Percentiles rank a stretch among this genome's conserved stretches.
Evolutionary conservation across 1,140 invertebrate species (phyloP).

Genomic region (Cataglyphis hispanica): DNA sequence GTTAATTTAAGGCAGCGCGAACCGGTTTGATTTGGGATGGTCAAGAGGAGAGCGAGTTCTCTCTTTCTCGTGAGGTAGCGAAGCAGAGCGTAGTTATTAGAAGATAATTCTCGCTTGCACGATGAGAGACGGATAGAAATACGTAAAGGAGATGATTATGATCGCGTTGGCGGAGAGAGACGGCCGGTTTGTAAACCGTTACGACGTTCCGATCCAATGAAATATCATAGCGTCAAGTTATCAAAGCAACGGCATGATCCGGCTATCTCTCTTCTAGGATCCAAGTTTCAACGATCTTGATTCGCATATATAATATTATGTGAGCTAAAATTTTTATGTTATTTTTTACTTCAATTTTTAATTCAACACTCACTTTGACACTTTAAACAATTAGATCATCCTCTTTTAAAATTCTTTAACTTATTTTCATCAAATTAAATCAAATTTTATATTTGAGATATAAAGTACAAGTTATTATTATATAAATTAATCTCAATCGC

Average conservation of each 20-base stretch:
- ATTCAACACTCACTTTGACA: no score
- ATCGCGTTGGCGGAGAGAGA: constrained; percentile 60
- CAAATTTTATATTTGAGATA: no score
- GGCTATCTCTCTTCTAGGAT: background rate
- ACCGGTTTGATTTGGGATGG: constrained; percentile 53
- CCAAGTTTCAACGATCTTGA: constrained; percentile 10
- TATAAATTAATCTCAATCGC: no score
- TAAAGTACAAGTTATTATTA: no score
- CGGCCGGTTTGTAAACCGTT: constrained; percentile 77
- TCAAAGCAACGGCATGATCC: constrained; percentile 17
- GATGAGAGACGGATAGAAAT: constrained; percentile 23
- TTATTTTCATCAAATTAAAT: no score
- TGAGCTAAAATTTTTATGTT: no score
- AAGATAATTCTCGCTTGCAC: constrained; percentile 61
- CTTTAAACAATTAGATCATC: no score
- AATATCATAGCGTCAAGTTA: constrained; percentile 67
- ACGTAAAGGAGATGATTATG: constrained; percentile 23
- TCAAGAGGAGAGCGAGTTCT: constrained; percentile 1
- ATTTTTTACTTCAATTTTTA: no score
- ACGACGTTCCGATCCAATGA: constrained; percentile 67
- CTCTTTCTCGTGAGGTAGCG: background rate
- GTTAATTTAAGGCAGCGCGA: constrained; percentile 20
- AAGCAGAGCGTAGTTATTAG: constrained; percentile 55
- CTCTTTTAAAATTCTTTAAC: no score
- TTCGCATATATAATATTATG: background rate